Evolutionary conservation across 1,140 invertebrate genomes (phyloP).

Genomic region (Leptopilina boulardi): DNA sequence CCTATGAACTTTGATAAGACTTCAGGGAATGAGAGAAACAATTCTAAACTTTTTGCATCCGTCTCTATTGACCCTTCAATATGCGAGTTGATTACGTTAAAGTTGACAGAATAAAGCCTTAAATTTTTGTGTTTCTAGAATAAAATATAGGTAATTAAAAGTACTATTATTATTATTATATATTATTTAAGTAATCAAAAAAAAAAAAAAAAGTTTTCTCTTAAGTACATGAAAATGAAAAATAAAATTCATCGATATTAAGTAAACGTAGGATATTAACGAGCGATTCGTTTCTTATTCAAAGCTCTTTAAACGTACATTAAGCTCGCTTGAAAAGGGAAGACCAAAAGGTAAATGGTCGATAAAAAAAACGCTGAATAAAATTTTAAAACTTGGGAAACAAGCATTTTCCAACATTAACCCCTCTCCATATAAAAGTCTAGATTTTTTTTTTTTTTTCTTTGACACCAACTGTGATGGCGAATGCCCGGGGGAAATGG

Average conservation of each 20-base stretch:
- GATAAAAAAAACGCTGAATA: conserved; percentile 40
- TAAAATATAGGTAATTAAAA: too few species aligned
- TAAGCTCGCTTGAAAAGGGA: background rate
- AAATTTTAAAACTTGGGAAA: conserved; percentile 61
- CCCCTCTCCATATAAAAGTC: conserved; percentile 24
- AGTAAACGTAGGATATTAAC: conserved; percentile 38
- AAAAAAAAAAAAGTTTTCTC: too few species aligned
- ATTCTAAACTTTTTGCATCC: background rate
- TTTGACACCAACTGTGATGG: conserved; percentile 16
- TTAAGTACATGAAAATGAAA: conserved; percentile 45
- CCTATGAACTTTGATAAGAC: conserved; percentile 43
- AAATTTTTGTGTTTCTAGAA: too few species aligned
- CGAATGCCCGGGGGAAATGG: conserved; percentile 39
- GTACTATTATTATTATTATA: too few species aligned
- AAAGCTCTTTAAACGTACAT: conserved; percentile 5
- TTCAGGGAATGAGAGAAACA: background rate
- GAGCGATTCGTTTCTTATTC: conserved; percentile 3
- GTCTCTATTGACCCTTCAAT: too few species aligned
- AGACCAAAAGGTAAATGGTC: conserved; percentile 32
- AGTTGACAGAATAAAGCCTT: too few species aligned
- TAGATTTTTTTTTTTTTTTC: conserved; percentile 53
- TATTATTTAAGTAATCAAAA: too few species aligned
- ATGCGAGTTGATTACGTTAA: too few species aligned
- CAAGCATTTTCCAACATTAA: conserved; percentile 63
- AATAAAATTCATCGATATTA: conserved; percentile 31